Evolutionary conservation across 2,113 vertebrate species (phyloP).

Genomic region (Plectropomus leopardus): DNA sequence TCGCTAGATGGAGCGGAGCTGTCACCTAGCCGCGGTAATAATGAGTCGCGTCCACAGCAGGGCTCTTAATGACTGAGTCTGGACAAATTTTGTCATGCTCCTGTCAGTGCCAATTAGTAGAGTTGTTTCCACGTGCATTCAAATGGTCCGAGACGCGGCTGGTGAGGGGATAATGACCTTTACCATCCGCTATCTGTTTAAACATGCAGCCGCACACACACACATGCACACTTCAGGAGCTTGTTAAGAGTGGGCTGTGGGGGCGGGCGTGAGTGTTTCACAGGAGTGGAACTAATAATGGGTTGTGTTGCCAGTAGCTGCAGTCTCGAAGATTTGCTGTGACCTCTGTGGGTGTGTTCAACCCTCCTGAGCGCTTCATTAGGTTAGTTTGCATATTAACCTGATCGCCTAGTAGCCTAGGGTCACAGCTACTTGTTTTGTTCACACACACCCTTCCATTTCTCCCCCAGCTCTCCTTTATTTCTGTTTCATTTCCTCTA

Average conservation of each 20-base stretch:
- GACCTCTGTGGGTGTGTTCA: conserved; percentile 45
- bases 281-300: conserved; percentile 36
- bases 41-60: conserved; percentile 50
- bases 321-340: conserved; percentile 38
- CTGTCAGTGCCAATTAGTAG: conserved; percentile 68
- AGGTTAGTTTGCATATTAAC: conserved; percentile 46
- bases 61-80: conserved; percentile 59
- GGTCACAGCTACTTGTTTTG: conserved; percentile 40
- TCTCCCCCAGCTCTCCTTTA: neutral
- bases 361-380: conserved; percentile 30
- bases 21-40: conserved; percentile 45
- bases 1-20: conserved; percentile 34
- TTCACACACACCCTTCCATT: neutral
- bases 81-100: conserved; percentile 63
- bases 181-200: conserved; percentile 28
- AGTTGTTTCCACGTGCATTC: conserved; percentile 1
- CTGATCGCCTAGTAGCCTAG: neutral
- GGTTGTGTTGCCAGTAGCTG: conserved; percentile 24
- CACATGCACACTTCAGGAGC: conserved; percentile 48
- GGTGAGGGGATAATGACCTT: conserved; percentile 64
- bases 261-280: conserved; percentile 11
- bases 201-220: conserved; percentile 32
- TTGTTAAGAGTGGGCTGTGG: conserved; percentile 52
- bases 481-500: conserved; percentile 13
- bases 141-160: conserved; percentile 31